Conservation (phyloP, 2,113 vertebrate genomes). For the Camelus bactrianus region DNA sequence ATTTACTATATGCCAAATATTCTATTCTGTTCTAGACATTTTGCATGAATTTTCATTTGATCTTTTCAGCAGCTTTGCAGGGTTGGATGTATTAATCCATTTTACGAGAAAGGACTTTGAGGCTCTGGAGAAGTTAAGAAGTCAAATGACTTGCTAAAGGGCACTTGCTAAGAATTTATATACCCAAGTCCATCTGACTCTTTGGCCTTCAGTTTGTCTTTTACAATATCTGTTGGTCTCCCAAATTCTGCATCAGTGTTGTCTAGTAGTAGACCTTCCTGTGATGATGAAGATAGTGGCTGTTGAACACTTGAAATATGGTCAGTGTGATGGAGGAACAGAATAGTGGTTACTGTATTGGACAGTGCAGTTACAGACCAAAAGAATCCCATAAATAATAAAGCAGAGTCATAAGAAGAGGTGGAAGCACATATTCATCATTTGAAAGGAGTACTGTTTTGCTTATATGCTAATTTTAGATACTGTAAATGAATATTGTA, state of each 20-base stretch:
- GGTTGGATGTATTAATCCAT: background rate
- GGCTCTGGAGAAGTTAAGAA: constrained; percentile 21
- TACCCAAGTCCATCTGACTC: background rate
- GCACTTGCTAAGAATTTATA: background rate
- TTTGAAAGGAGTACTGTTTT: constrained; percentile 42
- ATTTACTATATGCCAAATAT: background rate
- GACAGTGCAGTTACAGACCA: background rate
- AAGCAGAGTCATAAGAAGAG: background rate
- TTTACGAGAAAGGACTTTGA: constrained; percentile 34
- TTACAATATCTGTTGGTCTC: background rate
- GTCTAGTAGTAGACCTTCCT: constrained; percentile 37
- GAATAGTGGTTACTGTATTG: constrained; percentile 14
- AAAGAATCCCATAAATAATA: background rate
- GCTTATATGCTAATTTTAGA: constrained; percentile 37
- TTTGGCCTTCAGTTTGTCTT: background rate
- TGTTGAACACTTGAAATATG: constrained; percentile 41
- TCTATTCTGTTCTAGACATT: constrained; percentile 35
- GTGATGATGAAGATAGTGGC: background rate
- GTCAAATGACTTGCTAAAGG: constrained; percentile 32
- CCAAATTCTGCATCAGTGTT: background rate
- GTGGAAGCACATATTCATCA: constrained; percentile 2
- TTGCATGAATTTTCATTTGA: constrained; percentile 11
- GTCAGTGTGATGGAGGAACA: background rate
- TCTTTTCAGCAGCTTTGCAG: background rate
- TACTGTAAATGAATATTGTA: constrained; percentile 42